A percentile compares a stretch with the other conserved stretches of the same genome.
phyloP scores from a whole-genome alignment of 2,888 invertebrate genomes.

The Eugnorisma glareosa region DNA sequence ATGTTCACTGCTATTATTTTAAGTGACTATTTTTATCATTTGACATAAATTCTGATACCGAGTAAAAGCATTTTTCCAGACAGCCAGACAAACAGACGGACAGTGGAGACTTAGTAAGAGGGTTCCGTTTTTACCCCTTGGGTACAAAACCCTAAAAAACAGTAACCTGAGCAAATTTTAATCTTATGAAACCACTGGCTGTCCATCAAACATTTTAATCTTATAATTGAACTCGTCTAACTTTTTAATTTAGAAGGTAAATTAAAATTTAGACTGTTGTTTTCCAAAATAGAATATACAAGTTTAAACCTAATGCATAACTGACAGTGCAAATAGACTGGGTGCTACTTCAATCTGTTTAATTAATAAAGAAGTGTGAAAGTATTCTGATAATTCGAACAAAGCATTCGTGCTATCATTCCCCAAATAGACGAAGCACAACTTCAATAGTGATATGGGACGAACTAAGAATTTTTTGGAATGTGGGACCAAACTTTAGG shows the following conservation, averaged over 20 bases:
- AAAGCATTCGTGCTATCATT: slow-evolving; percentile 17
- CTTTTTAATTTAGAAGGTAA: slow-evolving; percentile 1
- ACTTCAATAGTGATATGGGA: too few relatives aligned
- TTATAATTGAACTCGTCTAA: background rate
- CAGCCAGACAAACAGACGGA: too few relatives aligned
- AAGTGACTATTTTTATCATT: too few relatives aligned
- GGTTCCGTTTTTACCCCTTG: too few relatives aligned
- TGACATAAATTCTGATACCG: too few relatives aligned
- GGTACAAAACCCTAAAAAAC: too few relatives aligned
- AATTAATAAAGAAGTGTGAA: slow-evolving; percentile 32
- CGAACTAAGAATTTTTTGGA: too few relatives aligned
- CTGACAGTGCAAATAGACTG: slow-evolving; percentile 32
- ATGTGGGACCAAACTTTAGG: too few relatives aligned
- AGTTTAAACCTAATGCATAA: slow-evolving; percentile 33
- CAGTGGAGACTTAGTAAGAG: too few relatives aligned
- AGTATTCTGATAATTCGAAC: slow-evolving; percentile 29
- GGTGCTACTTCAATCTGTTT: slow-evolving; percentile 41
- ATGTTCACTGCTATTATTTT: too few relatives aligned
- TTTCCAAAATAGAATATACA: slow-evolving; percentile 11
- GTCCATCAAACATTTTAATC: background rate
- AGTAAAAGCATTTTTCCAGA: too few relatives aligned
- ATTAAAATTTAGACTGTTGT: slow-evolving; percentile 4
- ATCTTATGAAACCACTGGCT: background rate
- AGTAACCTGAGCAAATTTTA: background rate
- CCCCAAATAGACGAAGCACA: too few relatives aligned